Evolutionary conservation across 2,113 vertebrate species (phyloP), one percentile per base, ranked within the genome.

Genomic region (Rhinopomastus cyanomelas): DNA sequence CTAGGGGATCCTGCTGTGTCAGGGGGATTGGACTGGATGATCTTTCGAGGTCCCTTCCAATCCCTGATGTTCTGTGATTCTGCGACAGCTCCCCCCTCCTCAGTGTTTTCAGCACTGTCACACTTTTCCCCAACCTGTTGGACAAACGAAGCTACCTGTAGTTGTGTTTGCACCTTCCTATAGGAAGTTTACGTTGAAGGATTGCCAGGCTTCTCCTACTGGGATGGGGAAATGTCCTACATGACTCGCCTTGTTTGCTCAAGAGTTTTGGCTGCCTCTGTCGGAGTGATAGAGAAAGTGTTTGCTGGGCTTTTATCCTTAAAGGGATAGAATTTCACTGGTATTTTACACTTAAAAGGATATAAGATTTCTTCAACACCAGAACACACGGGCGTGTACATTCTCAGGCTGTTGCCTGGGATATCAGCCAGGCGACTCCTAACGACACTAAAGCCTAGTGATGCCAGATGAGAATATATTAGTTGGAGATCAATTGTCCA

Each of bases 331-430:
- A 89, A 77, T 89, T 87, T 85, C 7, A 0, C 37, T 64, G 65
- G 52, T 80, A 80, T 85, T 95, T 93, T 91, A 94, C 1, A 6
- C 76, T 93, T 66, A 75, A 93, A 91, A 87, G 79, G 76, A 67
- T 85, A 23, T 27, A 80, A 59, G 9, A 32, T 89, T 85, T 74
- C 23, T 89, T 85, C 75, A 93, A 79, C 90, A 89, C 11, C 22
- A 36, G 60, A 69, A 39, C 1, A 4, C 56, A 29, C 4, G 22
- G 66, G 30, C 32, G 8, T 44, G 67, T 30, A 67, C 25, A 49
- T 82, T 87, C 81, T 74, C 52, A 36, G 60, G 27, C 44, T 64
- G 52, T 64, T 53, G 56, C 56, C 65, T 75, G 30, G 85, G 60
- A 69, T 53, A 64, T 85, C 67, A 83, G 72, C 78, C 12, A 32